phyloP scores from a whole-genome alignment of 2,888 invertebrate genomes.

The Microchrysa polita region DNA sequence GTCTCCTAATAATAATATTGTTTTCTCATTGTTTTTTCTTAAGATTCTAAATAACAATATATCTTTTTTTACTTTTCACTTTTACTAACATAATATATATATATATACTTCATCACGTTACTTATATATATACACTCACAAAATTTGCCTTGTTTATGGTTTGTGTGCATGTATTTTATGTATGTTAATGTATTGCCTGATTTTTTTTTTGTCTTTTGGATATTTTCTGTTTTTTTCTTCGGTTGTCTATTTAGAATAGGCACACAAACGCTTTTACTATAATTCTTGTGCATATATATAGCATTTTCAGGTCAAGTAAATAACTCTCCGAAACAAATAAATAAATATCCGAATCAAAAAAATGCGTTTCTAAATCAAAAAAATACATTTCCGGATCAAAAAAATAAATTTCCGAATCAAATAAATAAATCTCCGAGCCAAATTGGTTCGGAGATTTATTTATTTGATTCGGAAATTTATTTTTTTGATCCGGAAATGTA shows the following conservation, averaged over 20 bases:
- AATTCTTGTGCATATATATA: slow-evolving; percentile 32
- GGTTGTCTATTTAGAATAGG: slow-evolving; percentile 11
- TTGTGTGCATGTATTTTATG: slow-evolving; percentile 33
- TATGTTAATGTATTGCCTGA: slow-evolving; percentile 38
- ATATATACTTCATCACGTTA: slow-evolving; percentile 35
- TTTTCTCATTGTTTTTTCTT: slow-evolving; percentile 18
- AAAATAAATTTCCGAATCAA: no score
- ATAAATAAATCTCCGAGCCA: no score
- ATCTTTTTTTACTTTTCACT: not conserved
- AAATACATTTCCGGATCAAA: no score
- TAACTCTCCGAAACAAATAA: no score
- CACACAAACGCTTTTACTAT: slow-evolving; percentile 41
- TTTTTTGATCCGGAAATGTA: no score
- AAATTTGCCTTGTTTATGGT: slow-evolving; percentile 10
- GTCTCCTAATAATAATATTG: slow-evolving; percentile 36
- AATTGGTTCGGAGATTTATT: no score
- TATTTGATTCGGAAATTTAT: no score
- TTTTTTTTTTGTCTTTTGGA: slow-evolving; percentile 3
- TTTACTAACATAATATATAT: no score
- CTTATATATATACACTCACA: slow-evolving; percentile 39
- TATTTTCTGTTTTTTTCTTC: slow-evolving; percentile 24
- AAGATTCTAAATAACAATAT: slow-evolving; percentile 40
- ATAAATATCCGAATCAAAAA: no score
- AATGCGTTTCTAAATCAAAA: no score
- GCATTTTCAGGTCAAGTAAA: no score